Evolutionary conservation across 2,888 invertebrate species (phyloP).

Genomic region (Rotaria macrura): DNA sequence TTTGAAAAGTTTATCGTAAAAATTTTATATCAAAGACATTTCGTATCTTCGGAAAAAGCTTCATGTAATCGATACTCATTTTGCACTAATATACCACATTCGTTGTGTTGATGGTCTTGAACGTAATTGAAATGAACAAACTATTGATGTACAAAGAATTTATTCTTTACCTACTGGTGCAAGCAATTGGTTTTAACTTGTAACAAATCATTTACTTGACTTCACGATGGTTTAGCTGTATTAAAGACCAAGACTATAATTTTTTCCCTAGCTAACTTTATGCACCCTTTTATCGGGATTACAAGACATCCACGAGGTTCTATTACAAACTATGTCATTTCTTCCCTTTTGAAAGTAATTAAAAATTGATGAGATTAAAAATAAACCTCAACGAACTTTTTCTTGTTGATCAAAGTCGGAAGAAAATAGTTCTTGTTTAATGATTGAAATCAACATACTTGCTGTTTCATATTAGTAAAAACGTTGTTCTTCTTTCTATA

Average conservation of each 20-base stretch:
- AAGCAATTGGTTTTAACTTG: slow-evolving; percentile 51
- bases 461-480: too few relatives aligned
- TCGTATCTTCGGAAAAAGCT: slow-evolving; percentile 68
- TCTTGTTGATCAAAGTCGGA: neutral
- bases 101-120: slow-evolving; percentile 60
- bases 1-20: neutral
- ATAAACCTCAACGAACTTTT: neutral
- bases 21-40: slow-evolving; percentile 52
- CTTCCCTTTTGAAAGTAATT: neutral
- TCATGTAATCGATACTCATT: slow-evolving; percentile 65
- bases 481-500: too few relatives aligned
- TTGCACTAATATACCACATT: slow-evolving; percentile 60
- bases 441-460: neutral
- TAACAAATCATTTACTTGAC: neutral
- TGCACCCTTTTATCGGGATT: neutral
- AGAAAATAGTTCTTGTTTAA: neutral
- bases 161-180: slow-evolving; percentile 59
- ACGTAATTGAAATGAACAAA: slow-evolving; percentile 56
- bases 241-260: neutral
- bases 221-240: neutral
- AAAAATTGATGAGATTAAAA: neutral
- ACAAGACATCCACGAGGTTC: neutral
- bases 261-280: neutral
- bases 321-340: neutral
- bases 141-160: slow-evolving; percentile 57